Percentiles rank a stretch among this genome's conserved stretches.
Conservation (phyloP, 2,888 invertebrate species). For the Caenorhabditis parvicauda region DNA sequence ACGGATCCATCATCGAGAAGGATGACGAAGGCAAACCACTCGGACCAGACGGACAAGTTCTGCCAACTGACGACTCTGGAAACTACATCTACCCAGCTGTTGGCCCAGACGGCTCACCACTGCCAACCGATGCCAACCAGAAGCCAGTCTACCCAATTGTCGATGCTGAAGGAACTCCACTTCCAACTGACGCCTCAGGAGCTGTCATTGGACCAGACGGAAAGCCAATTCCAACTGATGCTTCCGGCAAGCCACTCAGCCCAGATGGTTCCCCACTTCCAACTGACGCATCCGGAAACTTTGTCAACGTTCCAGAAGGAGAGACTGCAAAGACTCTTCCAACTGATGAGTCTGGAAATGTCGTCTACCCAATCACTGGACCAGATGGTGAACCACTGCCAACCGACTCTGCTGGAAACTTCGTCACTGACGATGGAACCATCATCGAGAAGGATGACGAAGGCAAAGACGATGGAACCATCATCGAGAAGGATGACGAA, state of each 20-base stretch:
- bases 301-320: too few relatives aligned
- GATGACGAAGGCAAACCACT: slow-evolving; percentile 26
- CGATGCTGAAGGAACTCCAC: slow-evolving; percentile 17
- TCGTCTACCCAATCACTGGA: slow-evolving; percentile 3
- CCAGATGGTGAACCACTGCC: slow-evolving; percentile 15
- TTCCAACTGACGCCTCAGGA: slow-evolving; percentile 17
- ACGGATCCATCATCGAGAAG: slow-evolving; percentile 11
- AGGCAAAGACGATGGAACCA: slow-evolving; percentile 13
- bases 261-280: slow-evolving; percentile 14
- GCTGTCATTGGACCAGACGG: slow-evolving; percentile 11
- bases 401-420: slow-evolving; percentile 23
- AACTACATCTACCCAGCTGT: slow-evolving; percentile 25
- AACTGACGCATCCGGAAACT: slow-evolving; percentile 17
- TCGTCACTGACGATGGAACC: slow-evolving; percentile 10
- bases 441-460: slow-evolving; percentile 8
- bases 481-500: slow-evolving; percentile 7
- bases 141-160: slow-evolving; percentile 22
- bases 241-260: slow-evolving; percentile 14
- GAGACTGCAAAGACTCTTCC: too few relatives aligned
- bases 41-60: slow-evolving; percentile 13
- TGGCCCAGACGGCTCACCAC: slow-evolving; percentile 27
- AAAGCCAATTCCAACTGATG: slow-evolving; percentile 20
- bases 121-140: slow-evolving; percentile 25
- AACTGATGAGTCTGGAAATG: slow-evolving; percentile 16
- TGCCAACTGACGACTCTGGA: slow-evolving; percentile 38